A percentile compares a stretch with the other conserved stretches of the same genome.
Evolutionary conservation across 2,113 vertebrate species (phyloP).

Genomic region (Redunca redunca): DNA sequence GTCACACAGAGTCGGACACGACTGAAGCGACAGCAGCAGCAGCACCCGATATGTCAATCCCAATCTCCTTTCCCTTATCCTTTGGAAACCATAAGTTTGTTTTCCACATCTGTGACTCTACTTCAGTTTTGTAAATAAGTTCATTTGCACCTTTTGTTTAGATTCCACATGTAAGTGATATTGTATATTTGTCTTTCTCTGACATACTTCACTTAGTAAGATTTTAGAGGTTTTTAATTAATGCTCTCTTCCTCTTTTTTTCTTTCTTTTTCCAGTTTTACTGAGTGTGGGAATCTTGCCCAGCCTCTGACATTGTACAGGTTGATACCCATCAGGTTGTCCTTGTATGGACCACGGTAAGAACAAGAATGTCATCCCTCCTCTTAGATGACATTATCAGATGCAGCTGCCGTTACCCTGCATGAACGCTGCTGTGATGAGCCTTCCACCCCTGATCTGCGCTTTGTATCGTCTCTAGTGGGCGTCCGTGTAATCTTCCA

Average conservation of each 20-base stretch:
- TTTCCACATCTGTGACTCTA: neutral
- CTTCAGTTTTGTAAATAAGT: neutral
- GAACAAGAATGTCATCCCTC: neutral
- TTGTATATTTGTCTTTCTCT: neutral
- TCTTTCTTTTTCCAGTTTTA: neutral
- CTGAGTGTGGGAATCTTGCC: neutral
- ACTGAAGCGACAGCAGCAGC: neutral
- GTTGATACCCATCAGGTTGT: too few relatives aligned
- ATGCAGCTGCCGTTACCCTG: neutral
- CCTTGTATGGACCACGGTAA: neutral
- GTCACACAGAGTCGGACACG: accelerated
- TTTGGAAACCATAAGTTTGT: neutral
- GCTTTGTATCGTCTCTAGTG: neutral
- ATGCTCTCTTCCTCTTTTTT: neutral
- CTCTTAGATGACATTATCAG: neutral
- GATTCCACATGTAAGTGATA: neutral
- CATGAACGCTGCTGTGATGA: neutral
- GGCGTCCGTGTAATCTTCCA: neutral
- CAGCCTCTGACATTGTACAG: neutral
- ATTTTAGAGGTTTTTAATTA: neutral
- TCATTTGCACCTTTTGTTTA: neutral
- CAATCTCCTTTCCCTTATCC: neutral
- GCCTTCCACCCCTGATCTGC: neutral
- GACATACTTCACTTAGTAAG: neutral
- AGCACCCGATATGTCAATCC: neutral